These are phyloP conservation scores for Cerceris rybyensis DNA, from an alignment of 2,888 invertebrate species.

Conservation along the genomic window DNA sequence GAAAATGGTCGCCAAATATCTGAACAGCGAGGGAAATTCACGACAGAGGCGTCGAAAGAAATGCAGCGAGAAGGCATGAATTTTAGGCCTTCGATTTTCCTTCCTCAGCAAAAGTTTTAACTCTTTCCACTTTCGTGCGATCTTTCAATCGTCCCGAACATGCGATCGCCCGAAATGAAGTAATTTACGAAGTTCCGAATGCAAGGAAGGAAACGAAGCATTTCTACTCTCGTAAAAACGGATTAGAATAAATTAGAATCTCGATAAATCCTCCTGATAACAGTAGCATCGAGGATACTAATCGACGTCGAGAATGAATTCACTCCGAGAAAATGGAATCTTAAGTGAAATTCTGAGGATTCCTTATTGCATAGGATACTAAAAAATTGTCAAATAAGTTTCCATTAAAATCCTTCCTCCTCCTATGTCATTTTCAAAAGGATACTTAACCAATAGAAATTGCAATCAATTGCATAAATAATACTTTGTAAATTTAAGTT, in stretches of 20 bases:
- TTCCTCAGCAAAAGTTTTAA: constrained; percentile 4
- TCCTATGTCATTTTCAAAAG: too few species aligned
- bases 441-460: too few species aligned
- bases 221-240: constrained; percentile 29
- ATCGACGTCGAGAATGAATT: not conserved
- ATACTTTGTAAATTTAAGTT: too few species aligned
- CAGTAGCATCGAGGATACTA: constrained; percentile 6
- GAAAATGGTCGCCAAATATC: too few species aligned
- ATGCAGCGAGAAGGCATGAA: too few species aligned
- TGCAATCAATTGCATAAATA: too few species aligned
- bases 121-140: constrained; percentile 29
- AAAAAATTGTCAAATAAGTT: not conserved
- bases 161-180: constrained; percentile 45
- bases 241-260: constrained; percentile 38
- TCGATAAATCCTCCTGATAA: constrained; percentile 54
- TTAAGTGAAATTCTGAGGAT: not conserved
- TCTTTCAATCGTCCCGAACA: constrained; percentile 52
- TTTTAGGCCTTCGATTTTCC: too few species aligned
- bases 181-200: constrained; percentile 47
- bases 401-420: not conserved
- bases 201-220: not conserved
- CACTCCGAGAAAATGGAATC: not conserved
- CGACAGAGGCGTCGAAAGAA: too few species aligned
- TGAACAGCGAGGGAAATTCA: too few species aligned
- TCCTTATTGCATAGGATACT: too few species aligned